phyloP scores from a whole-genome alignment of 2,888 invertebrate species.

The Mythimna loreyi region DNA sequence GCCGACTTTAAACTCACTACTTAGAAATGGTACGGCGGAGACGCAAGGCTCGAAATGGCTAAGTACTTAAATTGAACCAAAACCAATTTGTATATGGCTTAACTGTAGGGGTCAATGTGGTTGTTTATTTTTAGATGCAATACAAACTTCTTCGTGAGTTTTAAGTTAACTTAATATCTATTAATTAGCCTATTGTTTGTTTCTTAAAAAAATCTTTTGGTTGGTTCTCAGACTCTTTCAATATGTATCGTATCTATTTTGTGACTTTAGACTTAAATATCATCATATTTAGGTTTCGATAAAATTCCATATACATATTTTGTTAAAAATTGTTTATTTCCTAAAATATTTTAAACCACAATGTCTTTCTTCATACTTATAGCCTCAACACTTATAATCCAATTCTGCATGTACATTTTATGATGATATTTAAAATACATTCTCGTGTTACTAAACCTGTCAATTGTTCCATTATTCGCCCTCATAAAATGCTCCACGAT shows the following conservation, averaged over 20 bases:
- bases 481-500: constrained; percentile 36
- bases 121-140: neutral
- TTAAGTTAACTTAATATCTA: too few relatives aligned
- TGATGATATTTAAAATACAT: neutral
- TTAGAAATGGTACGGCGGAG: constrained; percentile 22
- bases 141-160: neutral
- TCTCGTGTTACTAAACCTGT: constrained; percentile 22
- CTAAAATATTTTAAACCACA: neutral
- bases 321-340: neutral
- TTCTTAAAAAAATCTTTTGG: too few relatives aligned
- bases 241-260: neutral
- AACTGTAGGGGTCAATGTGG: neutral
- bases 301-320: too few relatives aligned
- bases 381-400: neutral
- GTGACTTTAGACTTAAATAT: neutral
- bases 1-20: constrained; percentile 41
- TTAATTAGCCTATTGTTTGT: neutral
- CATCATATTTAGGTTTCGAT: too few relatives aligned
- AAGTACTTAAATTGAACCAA: constrained; percentile 23
- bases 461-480: constrained; percentile 31
- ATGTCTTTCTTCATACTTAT: neutral
- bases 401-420: neutral
- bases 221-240: neutral
- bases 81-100: constrained; percentile 13
- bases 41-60: neutral